These are phyloP conservation scores for Cygnus atratus DNA, from an alignment of 2,113 vertebrate genomes.

Conservation along the genomic window DNA sequence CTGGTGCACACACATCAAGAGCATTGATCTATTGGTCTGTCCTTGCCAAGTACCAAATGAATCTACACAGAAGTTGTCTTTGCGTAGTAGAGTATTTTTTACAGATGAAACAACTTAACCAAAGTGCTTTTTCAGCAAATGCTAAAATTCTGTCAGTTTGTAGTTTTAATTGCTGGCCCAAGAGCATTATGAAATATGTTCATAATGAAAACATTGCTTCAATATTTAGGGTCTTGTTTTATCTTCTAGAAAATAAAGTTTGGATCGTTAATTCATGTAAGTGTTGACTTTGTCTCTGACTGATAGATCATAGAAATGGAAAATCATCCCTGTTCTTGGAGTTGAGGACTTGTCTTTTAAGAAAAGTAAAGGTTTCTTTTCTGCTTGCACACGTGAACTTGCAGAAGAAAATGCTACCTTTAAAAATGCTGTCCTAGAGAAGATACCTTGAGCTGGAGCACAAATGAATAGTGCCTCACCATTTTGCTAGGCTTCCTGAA, in stretches of 20 bases:
- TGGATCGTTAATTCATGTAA: neutral
- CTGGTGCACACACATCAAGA: neutral
- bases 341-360: neutral
- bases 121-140: slow-evolving; percentile 44
- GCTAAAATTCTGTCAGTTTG: neutral
- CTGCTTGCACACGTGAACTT: neutral
- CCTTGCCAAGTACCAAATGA: neutral
- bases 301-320: neutral
- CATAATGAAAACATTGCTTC: neutral
- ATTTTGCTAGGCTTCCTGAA: neutral
- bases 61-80: slow-evolving; percentile 13
- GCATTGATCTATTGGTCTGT: neutral
- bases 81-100: slow-evolving; percentile 1
- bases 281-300: neutral
- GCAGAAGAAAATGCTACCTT: neutral
- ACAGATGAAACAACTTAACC: slow-evolving; percentile 10
- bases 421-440: neutral
- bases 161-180: neutral
- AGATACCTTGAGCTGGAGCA: neutral
- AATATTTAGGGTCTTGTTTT: neutral
- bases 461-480: neutral
- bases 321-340: neutral
- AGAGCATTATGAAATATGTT: neutral
- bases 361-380: neutral
- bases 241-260: neutral